A percentile compares a stretch with the other conserved stretches of the same genome.
These are phyloP conservation scores for Collichthys lucidus DNA, from an alignment of 2,113 vertebrate genomes.

Conservation along the genomic window DNA sequence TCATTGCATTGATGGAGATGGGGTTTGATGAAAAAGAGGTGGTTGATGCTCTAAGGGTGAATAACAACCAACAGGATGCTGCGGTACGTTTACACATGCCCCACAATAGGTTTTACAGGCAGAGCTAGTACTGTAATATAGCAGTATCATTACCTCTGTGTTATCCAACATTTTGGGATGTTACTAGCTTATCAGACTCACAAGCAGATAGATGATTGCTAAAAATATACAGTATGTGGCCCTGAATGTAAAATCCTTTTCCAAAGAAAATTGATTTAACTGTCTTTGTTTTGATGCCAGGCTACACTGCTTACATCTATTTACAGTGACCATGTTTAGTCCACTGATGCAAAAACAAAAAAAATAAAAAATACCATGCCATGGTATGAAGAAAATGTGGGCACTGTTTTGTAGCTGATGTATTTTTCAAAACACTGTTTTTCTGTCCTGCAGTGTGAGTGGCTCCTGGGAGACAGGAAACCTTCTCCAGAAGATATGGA, in stretches of 20 bases:
- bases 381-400: neutral
- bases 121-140: neutral
- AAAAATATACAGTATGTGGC: neutral
- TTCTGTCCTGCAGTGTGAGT: slow-evolving; percentile 90
- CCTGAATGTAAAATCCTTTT: neutral
- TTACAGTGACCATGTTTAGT: neutral
- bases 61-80: slow-evolving; percentile 97
- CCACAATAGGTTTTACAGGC: neutral
- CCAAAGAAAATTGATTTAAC: neutral
- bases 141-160: neutral
- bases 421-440: neutral
- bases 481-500: slow-evolving; percentile 96
- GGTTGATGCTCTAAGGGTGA: slow-evolving; percentile 93
- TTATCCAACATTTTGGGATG: neutral
- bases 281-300: neutral
- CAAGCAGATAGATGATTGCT: neutral
- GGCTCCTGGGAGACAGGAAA: slow-evolving; percentile 97
- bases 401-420: neutral
- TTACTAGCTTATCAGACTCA: neutral
- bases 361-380: neutral
- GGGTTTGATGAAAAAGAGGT: slow-evolving; percentile 98
- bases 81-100: slow-evolving; percentile 86
- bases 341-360: neutral
- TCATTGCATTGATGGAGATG: slow-evolving; percentile 98
- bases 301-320: neutral